phyloP scores from a whole-genome alignment of 2,888 invertebrate genomes.

The Teleogryllus oceanicus region DNA sequence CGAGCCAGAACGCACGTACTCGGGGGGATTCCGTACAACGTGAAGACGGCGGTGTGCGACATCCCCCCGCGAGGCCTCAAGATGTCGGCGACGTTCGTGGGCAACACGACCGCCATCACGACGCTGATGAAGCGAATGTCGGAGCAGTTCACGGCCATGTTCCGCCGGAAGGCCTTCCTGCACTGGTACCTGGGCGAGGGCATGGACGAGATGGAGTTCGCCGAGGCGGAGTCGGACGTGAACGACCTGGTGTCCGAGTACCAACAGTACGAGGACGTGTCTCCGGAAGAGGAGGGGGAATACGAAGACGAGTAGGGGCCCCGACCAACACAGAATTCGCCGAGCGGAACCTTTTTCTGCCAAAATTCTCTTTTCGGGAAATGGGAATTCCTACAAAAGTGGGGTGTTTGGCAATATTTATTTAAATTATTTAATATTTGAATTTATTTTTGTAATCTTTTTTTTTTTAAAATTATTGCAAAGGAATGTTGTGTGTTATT shows the following conservation, averaged over 20 bases:
- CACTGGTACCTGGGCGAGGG: constrained; percentile 62
- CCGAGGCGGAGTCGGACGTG: neutral
- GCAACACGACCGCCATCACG: constrained; percentile 82
- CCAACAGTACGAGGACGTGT: constrained; percentile 89
- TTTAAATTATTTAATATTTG: too few species aligned
- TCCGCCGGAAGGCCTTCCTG: constrained; percentile 92
- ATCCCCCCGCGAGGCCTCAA: constrained; percentile 65
- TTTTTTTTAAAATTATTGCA: too few species aligned
- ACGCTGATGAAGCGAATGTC: constrained; percentile 86
- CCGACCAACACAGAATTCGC: too few species aligned
- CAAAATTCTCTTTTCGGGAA: too few species aligned
- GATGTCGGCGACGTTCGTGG: constrained; percentile 87
- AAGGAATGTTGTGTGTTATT: too few species aligned
- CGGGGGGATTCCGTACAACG: constrained; percentile 79
- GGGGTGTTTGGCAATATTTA: too few species aligned
- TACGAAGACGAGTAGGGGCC: constrained; percentile 66
- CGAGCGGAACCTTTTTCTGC: too few species aligned
- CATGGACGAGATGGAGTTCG: constrained; percentile 20
- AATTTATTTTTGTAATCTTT: too few species aligned
- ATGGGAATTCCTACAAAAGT: too few species aligned
- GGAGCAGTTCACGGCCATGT: constrained; percentile 89
- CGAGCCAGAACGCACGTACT: constrained; percentile 73
- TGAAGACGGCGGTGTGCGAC: constrained; percentile 77
- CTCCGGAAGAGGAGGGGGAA: constrained; percentile 77
- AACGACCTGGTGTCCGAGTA: constrained; percentile 78